Evolutionary conservation across 2,797 vertebrate genomes (phyloP).

Genomic region (Pseudochromis fuscus): DNA sequence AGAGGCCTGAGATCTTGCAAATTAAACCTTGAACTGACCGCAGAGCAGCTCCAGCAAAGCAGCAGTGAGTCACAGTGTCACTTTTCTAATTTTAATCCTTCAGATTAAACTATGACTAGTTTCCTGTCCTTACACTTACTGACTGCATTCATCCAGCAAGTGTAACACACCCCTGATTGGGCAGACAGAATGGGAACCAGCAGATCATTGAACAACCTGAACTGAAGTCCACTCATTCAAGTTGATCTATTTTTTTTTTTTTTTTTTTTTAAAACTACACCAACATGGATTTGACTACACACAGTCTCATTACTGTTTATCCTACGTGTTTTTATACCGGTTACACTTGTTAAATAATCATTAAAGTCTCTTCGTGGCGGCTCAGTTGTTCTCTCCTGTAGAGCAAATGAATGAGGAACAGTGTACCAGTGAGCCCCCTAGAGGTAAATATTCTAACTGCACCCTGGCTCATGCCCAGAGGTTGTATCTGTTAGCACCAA

Average conservation of each 20-base stretch:
- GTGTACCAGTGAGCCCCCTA: conserved; percentile 70
- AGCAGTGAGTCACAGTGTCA: not conserved
- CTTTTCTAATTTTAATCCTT: conserved; percentile 28
- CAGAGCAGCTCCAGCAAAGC: not conserved
- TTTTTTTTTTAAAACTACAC: conserved; percentile 10
- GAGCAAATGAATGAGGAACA: conserved; percentile 14
- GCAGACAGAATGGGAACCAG: not conserved
- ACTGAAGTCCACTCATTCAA: not conserved
- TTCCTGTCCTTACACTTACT: conserved; percentile 23
- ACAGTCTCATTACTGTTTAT: not conserved
- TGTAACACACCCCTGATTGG: conserved; percentile 6
- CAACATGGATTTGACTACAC: not conserved
- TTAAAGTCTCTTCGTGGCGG: conserved; percentile 12
- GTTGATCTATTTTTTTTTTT: not conserved
- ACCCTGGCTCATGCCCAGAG: conserved; percentile 32
- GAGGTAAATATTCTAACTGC: conserved; percentile 55
- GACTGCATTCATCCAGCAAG: not conserved
- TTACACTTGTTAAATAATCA: conserved; percentile 19
- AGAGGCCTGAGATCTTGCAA: conserved; percentile 47
- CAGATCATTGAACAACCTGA: not conserved
- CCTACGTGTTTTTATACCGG: not conserved
- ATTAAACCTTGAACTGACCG: not conserved
- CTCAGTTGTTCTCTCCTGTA: conserved; percentile 16
- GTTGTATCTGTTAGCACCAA: conserved; percentile 31
- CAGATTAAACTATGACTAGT: not conserved